Conservation (phyloP, 2,888 invertebrate species). For the Apodemia duryi region DNA sequence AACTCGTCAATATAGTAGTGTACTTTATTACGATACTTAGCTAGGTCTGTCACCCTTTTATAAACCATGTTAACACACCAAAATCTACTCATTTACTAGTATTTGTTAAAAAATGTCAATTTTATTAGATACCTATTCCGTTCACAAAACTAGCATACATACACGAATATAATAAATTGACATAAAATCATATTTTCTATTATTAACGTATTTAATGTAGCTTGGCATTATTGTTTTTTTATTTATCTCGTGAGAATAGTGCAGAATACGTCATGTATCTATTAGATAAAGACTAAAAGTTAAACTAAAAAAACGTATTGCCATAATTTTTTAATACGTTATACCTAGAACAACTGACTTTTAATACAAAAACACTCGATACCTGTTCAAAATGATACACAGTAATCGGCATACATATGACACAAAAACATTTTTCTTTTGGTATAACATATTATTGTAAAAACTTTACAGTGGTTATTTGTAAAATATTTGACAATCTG, state of each 20-base stretch:
- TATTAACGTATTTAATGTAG: background rate
- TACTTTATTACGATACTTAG: constrained; percentile 75
- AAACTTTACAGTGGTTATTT: no score
- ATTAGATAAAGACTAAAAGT: background rate
- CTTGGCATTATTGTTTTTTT: background rate
- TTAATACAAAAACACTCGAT: constrained; percentile 7
- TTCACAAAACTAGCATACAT: constrained; percentile 16
- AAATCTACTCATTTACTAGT: constrained; percentile 54
- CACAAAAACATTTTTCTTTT: no score
- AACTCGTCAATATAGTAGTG: constrained; percentile 57
- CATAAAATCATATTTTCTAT: background rate
- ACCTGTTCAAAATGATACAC: background rate
- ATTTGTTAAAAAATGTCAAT: constrained; percentile 53
- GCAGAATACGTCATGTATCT: constrained; percentile 1
- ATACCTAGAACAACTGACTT: background rate
- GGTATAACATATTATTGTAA: no score
- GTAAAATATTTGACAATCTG: no score
- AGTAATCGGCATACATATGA: no score
- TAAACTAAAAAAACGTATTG: background rate
- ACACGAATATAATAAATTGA: constrained; percentile 14
- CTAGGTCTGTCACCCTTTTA: constrained; percentile 58
- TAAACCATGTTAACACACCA: constrained; percentile 60
- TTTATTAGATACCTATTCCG: constrained; percentile 16
- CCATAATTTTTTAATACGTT: background rate
- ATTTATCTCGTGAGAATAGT: constrained; percentile 6